Conservation (phyloP, 1,140 invertebrate species). For the Calosoma granatense region DNA sequence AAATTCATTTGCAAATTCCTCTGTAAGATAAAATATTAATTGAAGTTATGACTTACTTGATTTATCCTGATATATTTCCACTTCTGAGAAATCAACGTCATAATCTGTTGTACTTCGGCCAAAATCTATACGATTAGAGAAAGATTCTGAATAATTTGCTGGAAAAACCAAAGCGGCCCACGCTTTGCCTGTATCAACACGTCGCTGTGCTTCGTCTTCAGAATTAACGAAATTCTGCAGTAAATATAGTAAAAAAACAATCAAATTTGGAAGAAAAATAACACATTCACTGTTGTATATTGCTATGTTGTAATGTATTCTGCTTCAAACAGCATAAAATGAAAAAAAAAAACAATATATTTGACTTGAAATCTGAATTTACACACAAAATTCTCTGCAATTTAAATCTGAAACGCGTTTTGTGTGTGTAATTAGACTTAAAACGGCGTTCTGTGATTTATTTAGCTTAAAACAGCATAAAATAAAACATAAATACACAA, state of each 20-base stretch:
- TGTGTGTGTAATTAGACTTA: too few relatives aligned
- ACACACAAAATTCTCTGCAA: too few relatives aligned
- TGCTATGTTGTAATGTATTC: too few relatives aligned
- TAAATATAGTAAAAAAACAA: too few relatives aligned
- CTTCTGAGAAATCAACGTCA: slow-evolving; percentile 69
- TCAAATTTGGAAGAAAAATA: too few relatives aligned
- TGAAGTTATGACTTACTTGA: slow-evolving; percentile 56
- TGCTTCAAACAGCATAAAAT: too few relatives aligned
- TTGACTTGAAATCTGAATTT: too few relatives aligned
- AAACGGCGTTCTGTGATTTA: too few relatives aligned
- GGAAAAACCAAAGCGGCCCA: slow-evolving; percentile 83
- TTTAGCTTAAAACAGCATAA: too few relatives aligned
- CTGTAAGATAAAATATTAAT: slow-evolving; percentile 4
- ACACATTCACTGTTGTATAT: slow-evolving; percentile 8
- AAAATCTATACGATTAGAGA: slow-evolving; percentile 55
- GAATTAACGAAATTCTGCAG: slow-evolving; percentile 58
- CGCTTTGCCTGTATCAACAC: slow-evolving; percentile 61
- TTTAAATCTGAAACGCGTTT: too few relatives aligned
- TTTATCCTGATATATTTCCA: slow-evolving; percentile 81
- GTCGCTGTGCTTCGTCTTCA: slow-evolving; percentile 53
- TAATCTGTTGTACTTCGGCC: slow-evolving; percentile 60
- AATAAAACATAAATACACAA: too few relatives aligned
- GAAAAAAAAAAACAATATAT: too few relatives aligned
- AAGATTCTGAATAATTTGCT: slow-evolving; percentile 73
- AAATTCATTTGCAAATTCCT: background rate